Conservation (phyloP, 2,797 vertebrate species). For the Chiroxiphia lanceolata region DNA sequence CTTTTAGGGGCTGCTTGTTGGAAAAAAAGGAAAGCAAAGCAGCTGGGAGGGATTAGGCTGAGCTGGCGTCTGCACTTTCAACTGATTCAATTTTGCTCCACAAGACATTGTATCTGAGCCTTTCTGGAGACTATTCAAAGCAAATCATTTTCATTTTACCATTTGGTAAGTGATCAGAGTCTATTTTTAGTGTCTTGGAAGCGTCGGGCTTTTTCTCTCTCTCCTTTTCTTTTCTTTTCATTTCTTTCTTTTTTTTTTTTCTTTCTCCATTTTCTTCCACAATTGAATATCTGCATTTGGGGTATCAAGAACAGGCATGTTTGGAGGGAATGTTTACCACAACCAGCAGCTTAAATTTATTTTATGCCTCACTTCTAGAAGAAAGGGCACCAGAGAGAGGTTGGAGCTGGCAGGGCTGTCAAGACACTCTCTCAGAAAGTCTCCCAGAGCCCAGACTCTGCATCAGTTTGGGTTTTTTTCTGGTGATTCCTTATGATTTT, state of each 20-base stretch:
- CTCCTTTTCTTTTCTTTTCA: background rate
- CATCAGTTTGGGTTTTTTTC: background rate
- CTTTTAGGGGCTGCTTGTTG: conserved; percentile 75
- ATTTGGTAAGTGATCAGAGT: conserved; percentile 66
- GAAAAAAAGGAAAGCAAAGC: conserved; percentile 75
- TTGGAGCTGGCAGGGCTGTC: background rate
- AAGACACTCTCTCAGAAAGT: background rate
- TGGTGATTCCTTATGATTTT: background rate
- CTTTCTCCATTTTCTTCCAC: background rate
- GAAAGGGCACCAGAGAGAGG: background rate
- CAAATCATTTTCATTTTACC: conserved; percentile 72
- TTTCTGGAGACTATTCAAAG: conserved; percentile 72
- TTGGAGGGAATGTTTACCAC: conserved; percentile 17
- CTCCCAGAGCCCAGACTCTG: background rate
- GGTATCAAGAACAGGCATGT: conserved; percentile 49
- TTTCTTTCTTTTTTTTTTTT: background rate
- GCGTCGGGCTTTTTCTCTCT: background rate
- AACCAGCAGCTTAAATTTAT: conserved; percentile 24
- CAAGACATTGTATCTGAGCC: conserved; percentile 73
- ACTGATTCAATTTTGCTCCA: conserved; percentile 74
- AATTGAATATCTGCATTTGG: conserved; percentile 13
- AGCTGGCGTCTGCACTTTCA: conserved; percentile 75
- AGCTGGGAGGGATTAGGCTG: conserved; percentile 78
- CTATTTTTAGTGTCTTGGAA: conserved; percentile 68
- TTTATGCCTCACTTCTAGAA: conserved; percentile 32